Base-by-base conservation (phyloP, 2,888 invertebrate genomes). In the Andrena haemorrhoa region DNA sequence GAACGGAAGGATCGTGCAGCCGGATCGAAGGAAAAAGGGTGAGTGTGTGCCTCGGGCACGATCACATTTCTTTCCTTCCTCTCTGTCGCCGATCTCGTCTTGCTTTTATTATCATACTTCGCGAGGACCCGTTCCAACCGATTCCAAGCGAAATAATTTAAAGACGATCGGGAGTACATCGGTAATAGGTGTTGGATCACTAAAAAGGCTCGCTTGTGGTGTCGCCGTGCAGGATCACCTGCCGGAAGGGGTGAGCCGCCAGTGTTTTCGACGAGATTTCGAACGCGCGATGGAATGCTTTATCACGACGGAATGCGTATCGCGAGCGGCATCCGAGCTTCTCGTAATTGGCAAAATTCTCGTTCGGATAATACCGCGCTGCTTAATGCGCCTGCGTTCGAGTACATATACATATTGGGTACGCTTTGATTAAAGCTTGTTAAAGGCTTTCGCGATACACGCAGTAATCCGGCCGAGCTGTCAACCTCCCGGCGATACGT, bases 11-110 rank as follows among this genome's bases (percentile, higher is more conserved):
- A 80, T 85, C 77, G 65, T 69, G 64, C 78, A 71, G 65, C 64
- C 77, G 74, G 73, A 83, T 75, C 75, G 86, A 81, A 84, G 73
- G 72, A 76, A 86, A 89, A 90, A 89, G 90, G 90, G 90, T 90
- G 79, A 89, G 89, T 81, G 53, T 33, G 35, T 8, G 41, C 41
- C 23, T n/a, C 33, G 10, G n/a, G 53, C 65, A 16, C 33, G 33
- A 73, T 70, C 47, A 33, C 29, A 51, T 79, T 69, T 66, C 20
- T 79, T 79, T 81, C 78, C 72, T 79, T 79, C n/a, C 58, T 23
- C 65, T 68, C 33, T 16, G 31, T 61, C 41, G 20, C 26, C 31
- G 68, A 65, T 33, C 26, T 31, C 16, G 7, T 26, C 10, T 2
- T 60, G 26, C n/a, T 72, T 51, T 41, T 33, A 51, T 60, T 77